Evolutionary conservation across 2,888 invertebrate species (phyloP).

Genomic region (Hoplodrina blanda): DNA sequence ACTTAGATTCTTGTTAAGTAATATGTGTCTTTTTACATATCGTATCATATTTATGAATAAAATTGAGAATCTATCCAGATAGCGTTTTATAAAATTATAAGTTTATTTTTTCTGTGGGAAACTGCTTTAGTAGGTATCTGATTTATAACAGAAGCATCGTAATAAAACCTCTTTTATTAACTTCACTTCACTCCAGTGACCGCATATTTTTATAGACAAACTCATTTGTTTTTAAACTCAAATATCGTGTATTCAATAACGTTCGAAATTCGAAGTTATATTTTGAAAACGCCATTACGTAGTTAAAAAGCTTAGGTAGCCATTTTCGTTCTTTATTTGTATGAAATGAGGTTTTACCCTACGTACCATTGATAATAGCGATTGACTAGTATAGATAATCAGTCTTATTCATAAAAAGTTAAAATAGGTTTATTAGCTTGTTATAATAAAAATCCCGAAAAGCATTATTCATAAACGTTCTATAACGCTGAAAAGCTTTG

Average conservation of each 20-base stretch:
- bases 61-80: background rate
- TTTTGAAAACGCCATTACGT: constrained; percentile 6
- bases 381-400: background rate
- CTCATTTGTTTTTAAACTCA: constrained; percentile 7
- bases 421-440: no score
- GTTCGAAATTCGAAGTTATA: constrained; percentile 1
- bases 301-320: background rate
- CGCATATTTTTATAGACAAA: background rate
- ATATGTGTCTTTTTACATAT: no score
- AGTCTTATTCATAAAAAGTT: no score
- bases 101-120: background rate
- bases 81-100: background rate
- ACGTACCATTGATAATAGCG: background rate
- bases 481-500: no score
- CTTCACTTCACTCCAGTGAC: background rate
- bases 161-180: background rate
- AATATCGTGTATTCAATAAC: no score
- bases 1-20: no score
- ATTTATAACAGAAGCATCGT: background rate
- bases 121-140: no score
- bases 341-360: background rate
- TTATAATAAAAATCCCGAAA: no score
- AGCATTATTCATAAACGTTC: no score
- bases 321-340: background rate
- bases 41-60: constrained; percentile 1